Percentiles rank a stretch among this genome's conserved stretches.
phyloP scores from a whole-genome alignment of 2,797 vertebrate genomes.

The Sibirionetta formosa region DNA sequence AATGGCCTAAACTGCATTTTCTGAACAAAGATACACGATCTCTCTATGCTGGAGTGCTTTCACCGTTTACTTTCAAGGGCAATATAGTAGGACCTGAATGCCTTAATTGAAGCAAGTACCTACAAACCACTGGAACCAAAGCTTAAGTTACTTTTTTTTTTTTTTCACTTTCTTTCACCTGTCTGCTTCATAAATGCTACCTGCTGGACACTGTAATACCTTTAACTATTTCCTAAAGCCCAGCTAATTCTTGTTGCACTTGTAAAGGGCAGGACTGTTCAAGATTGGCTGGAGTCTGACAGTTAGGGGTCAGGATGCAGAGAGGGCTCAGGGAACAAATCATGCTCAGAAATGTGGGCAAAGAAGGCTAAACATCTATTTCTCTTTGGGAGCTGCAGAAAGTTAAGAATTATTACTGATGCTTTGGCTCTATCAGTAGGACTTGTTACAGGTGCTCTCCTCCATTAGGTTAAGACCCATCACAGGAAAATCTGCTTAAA shows the following conservation, averaged over 20 bases:
- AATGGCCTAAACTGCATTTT: background rate
- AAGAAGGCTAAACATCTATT: background rate
- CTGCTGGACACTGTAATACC: background rate
- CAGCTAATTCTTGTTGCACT: background rate
- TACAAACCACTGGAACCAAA: background rate
- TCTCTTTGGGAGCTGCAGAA: background rate
- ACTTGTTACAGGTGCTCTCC: background rate
- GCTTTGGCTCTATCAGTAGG: background rate
- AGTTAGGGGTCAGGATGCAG: background rate
- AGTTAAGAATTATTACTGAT: conserved; percentile 13
- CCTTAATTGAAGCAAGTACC: background rate
- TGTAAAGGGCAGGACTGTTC: background rate
- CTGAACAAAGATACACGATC: background rate
- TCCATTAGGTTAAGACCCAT: conserved; percentile 30
- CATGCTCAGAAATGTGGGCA: background rate
- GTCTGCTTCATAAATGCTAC: background rate
- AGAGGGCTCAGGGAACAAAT: background rate
- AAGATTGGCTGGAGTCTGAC: background rate
- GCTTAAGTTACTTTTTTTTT: background rate
- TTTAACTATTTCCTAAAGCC: background rate
- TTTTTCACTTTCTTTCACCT: background rate
- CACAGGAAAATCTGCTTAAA: conserved; percentile 39
- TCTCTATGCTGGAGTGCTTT: background rate
- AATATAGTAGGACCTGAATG: background rate
- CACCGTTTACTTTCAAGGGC: background rate